These are phyloP conservation scores for Hyperoodon ampullatus DNA, from an alignment of 2,113 vertebrate genomes.

Conservation along the genomic window DNA sequence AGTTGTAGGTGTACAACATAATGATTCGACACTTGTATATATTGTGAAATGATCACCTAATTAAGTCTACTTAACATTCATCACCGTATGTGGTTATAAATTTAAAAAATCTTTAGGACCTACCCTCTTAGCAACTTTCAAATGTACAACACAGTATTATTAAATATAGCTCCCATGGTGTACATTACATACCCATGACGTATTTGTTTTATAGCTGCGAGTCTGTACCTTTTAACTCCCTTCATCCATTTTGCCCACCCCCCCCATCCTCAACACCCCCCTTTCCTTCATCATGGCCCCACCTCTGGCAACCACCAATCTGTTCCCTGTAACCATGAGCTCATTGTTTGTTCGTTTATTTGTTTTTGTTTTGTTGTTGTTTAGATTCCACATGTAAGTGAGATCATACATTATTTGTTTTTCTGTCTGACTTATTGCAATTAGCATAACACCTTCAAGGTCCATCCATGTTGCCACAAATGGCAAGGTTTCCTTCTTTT, in stretches of 20 bases:
- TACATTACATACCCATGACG: background rate
- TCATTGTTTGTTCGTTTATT: too few relatives aligned
- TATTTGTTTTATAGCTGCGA: background rate
- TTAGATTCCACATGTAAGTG: too few relatives aligned
- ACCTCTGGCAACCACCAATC: background rate
- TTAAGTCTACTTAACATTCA: background rate
- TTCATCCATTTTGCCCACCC: background rate
- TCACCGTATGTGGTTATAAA: background rate
- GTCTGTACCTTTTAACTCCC: background rate
- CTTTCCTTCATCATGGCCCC: background rate
- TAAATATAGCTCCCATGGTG: background rate
- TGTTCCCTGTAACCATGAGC: too few relatives aligned
- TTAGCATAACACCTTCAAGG: background rate
- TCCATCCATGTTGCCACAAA: background rate
- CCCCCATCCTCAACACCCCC: background rate
- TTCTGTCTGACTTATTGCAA: background rate
- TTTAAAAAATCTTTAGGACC: background rate
- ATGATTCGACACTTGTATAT: background rate
- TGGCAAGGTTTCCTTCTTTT: background rate
- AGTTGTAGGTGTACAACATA: background rate
- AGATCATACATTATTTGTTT: too few relatives aligned
- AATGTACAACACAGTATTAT: background rate
- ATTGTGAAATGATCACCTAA: background rate
- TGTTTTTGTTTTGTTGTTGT: too few relatives aligned
- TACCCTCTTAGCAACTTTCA: background rate